Conservation (phyloP, 2,797 vertebrate genomes). For the Cichlasoma orientale region DNA sequence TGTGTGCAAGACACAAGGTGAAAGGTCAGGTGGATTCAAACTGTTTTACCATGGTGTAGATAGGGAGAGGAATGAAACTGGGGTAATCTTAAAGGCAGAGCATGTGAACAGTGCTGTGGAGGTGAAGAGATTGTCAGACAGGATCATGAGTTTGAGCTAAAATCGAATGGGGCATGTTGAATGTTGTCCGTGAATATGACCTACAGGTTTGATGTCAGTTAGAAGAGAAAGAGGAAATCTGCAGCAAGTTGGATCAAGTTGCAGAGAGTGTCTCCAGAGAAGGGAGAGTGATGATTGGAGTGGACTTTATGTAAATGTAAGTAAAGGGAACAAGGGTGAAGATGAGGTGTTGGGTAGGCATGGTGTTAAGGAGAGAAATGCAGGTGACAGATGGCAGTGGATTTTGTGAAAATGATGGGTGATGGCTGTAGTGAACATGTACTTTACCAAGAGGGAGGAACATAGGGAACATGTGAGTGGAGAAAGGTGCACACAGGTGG, state of each 20-base stretch:
- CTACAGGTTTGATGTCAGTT: neutral
- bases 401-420: neutral
- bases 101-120: neutral
- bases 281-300: neutral
- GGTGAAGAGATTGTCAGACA: neutral
- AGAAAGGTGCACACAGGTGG: neutral
- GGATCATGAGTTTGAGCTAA: neutral
- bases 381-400: neutral
- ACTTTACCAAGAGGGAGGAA: neutral
- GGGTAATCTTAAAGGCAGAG: neutral
- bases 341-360: neutral
- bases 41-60: neutral
- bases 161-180: neutral
- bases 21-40: neutral
- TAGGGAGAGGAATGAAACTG: too few species aligned
- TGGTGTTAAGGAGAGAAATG: neutral
- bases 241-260: neutral
- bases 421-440: neutral
- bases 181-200: neutral
- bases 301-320: neutral
- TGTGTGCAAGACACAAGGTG: neutral
- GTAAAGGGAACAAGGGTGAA: neutral
- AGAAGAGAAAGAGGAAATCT: neutral
- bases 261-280: neutral
- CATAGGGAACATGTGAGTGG: neutral